Percentiles rank a stretch among this genome's conserved stretches.
phyloP scores from a whole-genome alignment of 2,797 vertebrate genomes.

The Rhynchonycteris naso region DNA sequence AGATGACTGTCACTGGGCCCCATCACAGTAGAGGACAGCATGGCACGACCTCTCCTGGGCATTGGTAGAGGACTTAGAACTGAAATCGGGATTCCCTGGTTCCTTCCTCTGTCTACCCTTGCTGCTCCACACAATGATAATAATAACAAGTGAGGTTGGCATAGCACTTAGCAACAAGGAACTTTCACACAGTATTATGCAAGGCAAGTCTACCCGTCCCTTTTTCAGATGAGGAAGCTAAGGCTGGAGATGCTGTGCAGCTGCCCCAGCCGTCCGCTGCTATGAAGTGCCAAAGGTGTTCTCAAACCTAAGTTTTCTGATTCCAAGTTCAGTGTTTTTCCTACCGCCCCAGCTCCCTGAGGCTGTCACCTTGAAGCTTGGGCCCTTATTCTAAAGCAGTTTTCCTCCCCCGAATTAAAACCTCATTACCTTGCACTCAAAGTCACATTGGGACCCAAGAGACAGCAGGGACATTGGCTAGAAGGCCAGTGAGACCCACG shows the following conservation, averaged over 20 bases:
- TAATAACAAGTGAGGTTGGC: background rate
- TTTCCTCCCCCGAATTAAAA: background rate
- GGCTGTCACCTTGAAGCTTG: background rate
- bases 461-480: background rate
- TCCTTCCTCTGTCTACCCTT: background rate
- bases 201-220: background rate
- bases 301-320: background rate
- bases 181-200: too few relatives aligned
- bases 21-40: background rate
- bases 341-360: background rate
- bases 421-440: background rate
- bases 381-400: background rate
- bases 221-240: background rate
- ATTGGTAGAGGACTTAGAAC: background rate
- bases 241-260: background rate
- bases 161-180: background rate
- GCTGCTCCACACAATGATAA: background rate
- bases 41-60: rapidly evolving
- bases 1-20: background rate
- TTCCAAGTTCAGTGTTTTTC: conserved; percentile 46
- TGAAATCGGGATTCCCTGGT: background rate
- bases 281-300: background rate
- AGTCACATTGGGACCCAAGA: background rate
- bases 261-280: background rate
- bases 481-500: background rate